These are phyloP conservation scores for Nudaria mundana DNA, from an alignment of 2,888 invertebrate genomes.

Conservation along the genomic window DNA sequence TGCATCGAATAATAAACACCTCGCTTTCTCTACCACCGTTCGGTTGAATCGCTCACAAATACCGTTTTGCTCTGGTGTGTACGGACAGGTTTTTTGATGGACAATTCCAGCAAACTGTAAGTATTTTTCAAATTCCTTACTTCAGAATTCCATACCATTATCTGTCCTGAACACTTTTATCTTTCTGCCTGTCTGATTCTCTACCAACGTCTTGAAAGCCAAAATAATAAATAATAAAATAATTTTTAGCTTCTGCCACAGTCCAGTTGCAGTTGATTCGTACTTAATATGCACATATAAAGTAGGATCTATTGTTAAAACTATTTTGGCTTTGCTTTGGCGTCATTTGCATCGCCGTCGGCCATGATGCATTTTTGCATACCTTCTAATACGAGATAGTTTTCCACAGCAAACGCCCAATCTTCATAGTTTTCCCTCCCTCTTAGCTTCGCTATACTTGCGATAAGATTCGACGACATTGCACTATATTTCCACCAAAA, in stretches of 20 bases:
- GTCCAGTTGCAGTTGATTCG: conserved; percentile 11
- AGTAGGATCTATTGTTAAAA: conserved; percentile 17
- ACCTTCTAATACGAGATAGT: conserved; percentile 11
- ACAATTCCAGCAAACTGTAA: too few species aligned
- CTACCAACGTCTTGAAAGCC: too few species aligned
- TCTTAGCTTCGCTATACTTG: conserved; percentile 5
- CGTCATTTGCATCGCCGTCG: conserved; percentile 13
- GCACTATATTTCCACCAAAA: neutral
- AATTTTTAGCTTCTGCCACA: conserved; percentile 11
- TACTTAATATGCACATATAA: conserved; percentile 18
- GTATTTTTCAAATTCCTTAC: too few species aligned
- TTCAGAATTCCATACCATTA: too few species aligned
- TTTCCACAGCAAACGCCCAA: conserved; percentile 11
- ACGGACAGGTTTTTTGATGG: too few species aligned
- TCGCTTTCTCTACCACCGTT: too few species aligned
- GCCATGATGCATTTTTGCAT: conserved; percentile 3
- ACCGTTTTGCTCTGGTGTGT: too few species aligned
- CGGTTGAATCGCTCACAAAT: too few species aligned
- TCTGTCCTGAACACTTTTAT: too few species aligned
- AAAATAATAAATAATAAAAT: too few species aligned
- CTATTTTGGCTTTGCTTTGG: conserved; percentile 17
- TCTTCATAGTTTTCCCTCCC: conserved; percentile 10
- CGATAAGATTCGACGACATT: conserved; percentile 2
- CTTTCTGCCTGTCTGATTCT: too few species aligned
- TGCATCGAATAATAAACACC: too few species aligned